Evolutionary conservation across 2,888 invertebrate genomes (phyloP).

Genomic region (Diadromus collaris): DNA sequence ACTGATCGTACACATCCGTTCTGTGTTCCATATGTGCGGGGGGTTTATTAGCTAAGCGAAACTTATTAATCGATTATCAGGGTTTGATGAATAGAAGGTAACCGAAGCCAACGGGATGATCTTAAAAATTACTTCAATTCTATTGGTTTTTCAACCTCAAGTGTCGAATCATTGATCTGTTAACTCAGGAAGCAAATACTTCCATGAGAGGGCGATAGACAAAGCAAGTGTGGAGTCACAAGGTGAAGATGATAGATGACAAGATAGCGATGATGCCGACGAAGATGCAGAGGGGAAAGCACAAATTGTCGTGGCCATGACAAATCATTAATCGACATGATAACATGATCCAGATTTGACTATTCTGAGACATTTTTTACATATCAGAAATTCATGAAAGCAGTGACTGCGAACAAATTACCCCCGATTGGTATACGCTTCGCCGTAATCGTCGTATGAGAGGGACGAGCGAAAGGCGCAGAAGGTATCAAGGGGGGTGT

Average conservation of each 20-base stretch:
- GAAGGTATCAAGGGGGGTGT: constrained; percentile 61
- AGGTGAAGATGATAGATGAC: background rate
- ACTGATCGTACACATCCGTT: constrained; percentile 37
- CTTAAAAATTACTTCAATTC: background rate
- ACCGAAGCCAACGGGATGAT: background rate
- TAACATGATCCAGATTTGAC: background rate
- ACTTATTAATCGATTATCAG: background rate
- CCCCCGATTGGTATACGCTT: constrained; percentile 33
- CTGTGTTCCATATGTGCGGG: background rate
- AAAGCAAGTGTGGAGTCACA: background rate
- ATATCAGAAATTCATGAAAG: constrained; percentile 39
- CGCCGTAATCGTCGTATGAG: constrained; percentile 29
- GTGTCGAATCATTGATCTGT: background rate
- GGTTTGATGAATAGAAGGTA: background rate
- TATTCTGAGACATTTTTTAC: background rate
- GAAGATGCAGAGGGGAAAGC: background rate
- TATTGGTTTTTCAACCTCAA: background rate
- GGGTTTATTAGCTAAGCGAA: background rate
- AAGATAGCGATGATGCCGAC: background rate
- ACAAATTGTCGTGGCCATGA: background rate
- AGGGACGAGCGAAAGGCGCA: constrained; percentile 48
- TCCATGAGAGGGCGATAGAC: background rate
- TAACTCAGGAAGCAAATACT: background rate
- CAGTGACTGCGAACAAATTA: constrained; percentile 41
- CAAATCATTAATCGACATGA: background rate